Base-by-base conservation (phyloP, 2,797 vertebrate genomes). In the Girardinus metallicus region DNA sequence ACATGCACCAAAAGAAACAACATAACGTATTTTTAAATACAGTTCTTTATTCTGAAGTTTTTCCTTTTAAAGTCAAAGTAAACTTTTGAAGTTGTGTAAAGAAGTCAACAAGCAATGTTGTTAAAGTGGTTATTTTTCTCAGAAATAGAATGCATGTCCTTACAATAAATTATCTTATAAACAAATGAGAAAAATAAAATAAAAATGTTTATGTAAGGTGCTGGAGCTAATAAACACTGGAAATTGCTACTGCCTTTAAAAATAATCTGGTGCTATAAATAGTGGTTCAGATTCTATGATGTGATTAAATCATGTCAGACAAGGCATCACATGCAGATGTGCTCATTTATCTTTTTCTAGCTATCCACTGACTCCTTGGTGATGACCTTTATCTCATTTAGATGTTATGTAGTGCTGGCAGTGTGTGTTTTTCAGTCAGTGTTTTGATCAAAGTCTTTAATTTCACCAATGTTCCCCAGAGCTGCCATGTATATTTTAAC, bases 351-450 rank as follows among this genome's bases (percentile, higher is more conserved):
- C 81, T 84, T 70, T 74, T 49, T 79, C 73, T 26, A 31, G 55
- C 75, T 51, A 6, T 49, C 76, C n/a, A 13, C 66, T 64, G 66
- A 74, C 81, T 80, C 36, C 78, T 64, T 23, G 44, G 66, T 9
- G 7, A 76, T 84, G 72, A 83, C 74, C 71, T 87, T 83, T 85
- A 80, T 85, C 73, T 80, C 36, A 46, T 53, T 73, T 15, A 26
- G 34, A 41, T 26, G 39, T 68, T 41, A 68, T 68, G 34, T 68
- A 68, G 39, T 44, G 66, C 41, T 43, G 12, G 12, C 39, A 6
- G 12, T 44, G 66, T 3, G 16, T 44, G 39, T 44, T 36, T 66
- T 79, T 82, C 64, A 15, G n/a, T 82, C 77, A 49, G 53, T 64
- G 49, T 84, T 66, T 71, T 81, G 88, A 79, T 76, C 76, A 73